Evolutionary conservation across 2,113 vertebrate genomes (phyloP).

Genomic region (Kryptolebias marmoratus): DNA sequence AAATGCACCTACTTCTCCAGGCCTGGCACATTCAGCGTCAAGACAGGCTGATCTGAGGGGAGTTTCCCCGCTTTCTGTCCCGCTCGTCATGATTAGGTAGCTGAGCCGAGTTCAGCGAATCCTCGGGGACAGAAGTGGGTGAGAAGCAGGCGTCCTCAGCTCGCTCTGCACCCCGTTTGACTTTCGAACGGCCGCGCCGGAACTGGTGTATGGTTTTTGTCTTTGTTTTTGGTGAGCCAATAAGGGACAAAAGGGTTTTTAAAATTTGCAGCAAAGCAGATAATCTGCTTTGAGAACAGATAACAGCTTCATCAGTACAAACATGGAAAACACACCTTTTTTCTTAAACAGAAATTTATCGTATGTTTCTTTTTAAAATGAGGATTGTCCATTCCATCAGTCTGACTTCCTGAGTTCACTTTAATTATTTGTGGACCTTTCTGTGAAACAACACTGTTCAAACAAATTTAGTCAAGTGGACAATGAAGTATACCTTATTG

Average conservation of each 20-base stretch:
- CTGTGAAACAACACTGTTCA: no score
- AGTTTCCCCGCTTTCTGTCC: conserved; percentile 22
- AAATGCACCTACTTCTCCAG: conserved; percentile 68
- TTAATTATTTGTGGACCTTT: no score
- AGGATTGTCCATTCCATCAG: no score
- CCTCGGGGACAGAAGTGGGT: conserved; percentile 2
- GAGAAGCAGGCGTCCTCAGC: neutral
- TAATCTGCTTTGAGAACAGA: neutral
- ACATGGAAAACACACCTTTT: conserved; percentile 20
- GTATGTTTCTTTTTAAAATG: no score
- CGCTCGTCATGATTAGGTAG: conserved; percentile 36
- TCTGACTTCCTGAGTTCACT: no score
- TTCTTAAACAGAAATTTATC: neutral
- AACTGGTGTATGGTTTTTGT: conserved; percentile 31
- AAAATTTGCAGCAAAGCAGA: no score
- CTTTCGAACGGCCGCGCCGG: conserved; percentile 1
- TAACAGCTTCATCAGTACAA: conserved; percentile 30
- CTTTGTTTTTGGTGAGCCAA: conserved; percentile 47
- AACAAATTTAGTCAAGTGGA: no score
- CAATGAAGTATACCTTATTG: no score
- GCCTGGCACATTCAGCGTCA: conserved; percentile 39
- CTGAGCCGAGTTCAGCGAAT: conserved; percentile 16
- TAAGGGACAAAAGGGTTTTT: conserved; percentile 34
- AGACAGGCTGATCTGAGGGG: conserved; percentile 39
- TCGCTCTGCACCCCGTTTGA: neutral